Evolutionary conservation across 2,888 invertebrate genomes (phyloP).

Genomic region (Hypena proboscidalis): DNA sequence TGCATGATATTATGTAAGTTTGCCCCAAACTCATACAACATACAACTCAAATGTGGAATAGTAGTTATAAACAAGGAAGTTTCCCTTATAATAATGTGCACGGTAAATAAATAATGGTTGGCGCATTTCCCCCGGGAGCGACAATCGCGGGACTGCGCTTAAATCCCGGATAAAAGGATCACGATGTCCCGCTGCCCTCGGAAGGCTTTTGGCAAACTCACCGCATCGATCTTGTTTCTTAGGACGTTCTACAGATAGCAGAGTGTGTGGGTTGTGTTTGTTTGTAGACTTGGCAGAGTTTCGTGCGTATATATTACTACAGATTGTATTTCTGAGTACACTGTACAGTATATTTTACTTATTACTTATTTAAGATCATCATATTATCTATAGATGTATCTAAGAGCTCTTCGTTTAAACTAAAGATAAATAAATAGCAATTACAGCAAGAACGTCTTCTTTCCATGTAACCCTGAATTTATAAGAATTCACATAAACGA

Average conservation of each 20-base stretch:
- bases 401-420: no score
- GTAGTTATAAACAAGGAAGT: conserved; percentile 23
- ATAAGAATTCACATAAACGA: no score
- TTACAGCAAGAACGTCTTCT: no score
- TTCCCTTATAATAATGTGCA: conserved; percentile 33
- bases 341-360: no score
- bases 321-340: no score
- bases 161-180: conserved; percentile 32
- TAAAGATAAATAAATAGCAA: no score
- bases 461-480: no score
- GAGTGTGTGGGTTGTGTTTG: neutral
- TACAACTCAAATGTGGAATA: conserved; percentile 8
- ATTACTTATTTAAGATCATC: no score
- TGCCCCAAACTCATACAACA: neutral
- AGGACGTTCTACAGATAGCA: neutral
- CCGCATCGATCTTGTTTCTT: conserved; percentile 6
- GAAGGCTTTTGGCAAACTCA: conserved; percentile 4
- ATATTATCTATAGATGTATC: no score
- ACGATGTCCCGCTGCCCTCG: conserved; percentile 22
- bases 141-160: conserved; percentile 25
- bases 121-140: conserved; percentile 30
- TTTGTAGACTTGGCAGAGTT: neutral
- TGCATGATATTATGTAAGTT: no score
- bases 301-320: no score
- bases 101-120: conserved; percentile 31